Percentiles rank a stretch among this genome's conserved stretches.
These are phyloP conservation scores for Melanchra persicariae DNA, from an alignment of 2,888 invertebrate genomes.

Conservation along the genomic window DNA sequence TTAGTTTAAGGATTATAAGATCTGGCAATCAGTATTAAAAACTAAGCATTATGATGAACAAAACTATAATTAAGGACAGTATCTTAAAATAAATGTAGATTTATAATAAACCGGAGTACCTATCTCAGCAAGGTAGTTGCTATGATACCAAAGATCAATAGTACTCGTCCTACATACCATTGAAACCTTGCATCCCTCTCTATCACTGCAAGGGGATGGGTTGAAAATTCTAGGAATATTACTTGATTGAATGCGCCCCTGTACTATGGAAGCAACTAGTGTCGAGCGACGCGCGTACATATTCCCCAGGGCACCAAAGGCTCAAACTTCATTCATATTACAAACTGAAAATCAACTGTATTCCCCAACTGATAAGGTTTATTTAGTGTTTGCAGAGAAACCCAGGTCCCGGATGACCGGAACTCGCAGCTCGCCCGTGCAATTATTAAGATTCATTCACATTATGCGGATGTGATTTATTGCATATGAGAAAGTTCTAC, in stretches of 20 bases:
- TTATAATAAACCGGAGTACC: too few relatives aligned
- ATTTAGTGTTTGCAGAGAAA: conserved; percentile 14
- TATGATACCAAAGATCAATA: conserved; percentile 44
- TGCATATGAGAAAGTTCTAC: conserved; percentile 8
- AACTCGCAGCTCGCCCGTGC: conserved; percentile 39
- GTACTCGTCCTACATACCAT: conserved; percentile 2
- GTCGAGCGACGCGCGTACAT: conserved; percentile 27
- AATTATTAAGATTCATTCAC: conserved; percentile 57
- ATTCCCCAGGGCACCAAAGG: conserved; percentile 38
- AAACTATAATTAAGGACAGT: too few relatives aligned
- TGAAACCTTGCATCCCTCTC: conserved; percentile 43
- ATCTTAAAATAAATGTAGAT: too few relatives aligned
- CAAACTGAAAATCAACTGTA: conserved; percentile 43
- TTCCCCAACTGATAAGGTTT: conserved; percentile 29
- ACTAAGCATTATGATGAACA: too few relatives aligned
- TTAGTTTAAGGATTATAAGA: not conserved
- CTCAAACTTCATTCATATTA: conserved; percentile 39
- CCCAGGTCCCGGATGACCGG: conserved; percentile 41
- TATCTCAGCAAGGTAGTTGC: not conserved
- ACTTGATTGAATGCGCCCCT: conserved; percentile 52
- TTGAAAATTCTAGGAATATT: conserved; percentile 42
- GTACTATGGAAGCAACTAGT: conserved; percentile 63
- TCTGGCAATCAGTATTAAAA: not conserved
- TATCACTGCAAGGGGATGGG: conserved; percentile 24
- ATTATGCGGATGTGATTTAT: conserved; percentile 45